phyloP scores from a whole-genome alignment of 2,888 invertebrate species.

The Ophion ellenae region DNA sequence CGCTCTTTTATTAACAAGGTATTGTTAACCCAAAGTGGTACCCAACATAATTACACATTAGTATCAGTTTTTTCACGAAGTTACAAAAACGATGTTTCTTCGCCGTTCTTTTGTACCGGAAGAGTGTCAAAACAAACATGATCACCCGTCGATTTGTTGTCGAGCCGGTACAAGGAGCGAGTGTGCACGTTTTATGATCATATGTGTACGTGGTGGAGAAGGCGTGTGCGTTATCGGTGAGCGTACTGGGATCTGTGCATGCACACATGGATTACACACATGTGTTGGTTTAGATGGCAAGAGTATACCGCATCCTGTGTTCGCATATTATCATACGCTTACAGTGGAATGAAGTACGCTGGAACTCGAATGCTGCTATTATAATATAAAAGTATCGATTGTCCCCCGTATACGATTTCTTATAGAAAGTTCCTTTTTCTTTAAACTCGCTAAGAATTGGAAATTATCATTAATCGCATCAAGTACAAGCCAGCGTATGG shows the following conservation, averaged over 20 bases:
- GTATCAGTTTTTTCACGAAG: neutral
- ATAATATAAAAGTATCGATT: conserved; percentile 1
- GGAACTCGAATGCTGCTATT: conserved; percentile 3
- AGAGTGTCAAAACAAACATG: no score
- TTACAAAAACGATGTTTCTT: neutral
- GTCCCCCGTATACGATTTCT: neutral
- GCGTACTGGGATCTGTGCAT: conserved; percentile 58
- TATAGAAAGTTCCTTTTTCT: conserved; percentile 1
- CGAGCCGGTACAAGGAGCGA: conserved; percentile 35
- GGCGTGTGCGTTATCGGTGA: conserved; percentile 60
- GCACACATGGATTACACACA: neutral
- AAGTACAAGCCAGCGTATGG: neutral
- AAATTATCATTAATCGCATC: neutral
- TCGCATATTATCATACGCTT: neutral
- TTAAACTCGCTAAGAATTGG: conserved; percentile 3
- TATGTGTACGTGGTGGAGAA: conserved; percentile 36
- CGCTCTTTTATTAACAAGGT: neutral
- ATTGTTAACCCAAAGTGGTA: neutral
- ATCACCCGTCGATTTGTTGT: conserved; percentile 23
- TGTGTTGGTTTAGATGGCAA: conserved; percentile 11
- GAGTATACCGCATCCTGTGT: neutral
- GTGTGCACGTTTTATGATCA: conserved; percentile 31
- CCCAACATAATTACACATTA: neutral
- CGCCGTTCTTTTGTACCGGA: no score
- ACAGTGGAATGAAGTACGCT: conserved; percentile 14